These are phyloP conservation scores for Paragorgia papillata DNA, from an alignment of 92 coral and sea anemone genomes.

Conservation along the genomic window DNA sequence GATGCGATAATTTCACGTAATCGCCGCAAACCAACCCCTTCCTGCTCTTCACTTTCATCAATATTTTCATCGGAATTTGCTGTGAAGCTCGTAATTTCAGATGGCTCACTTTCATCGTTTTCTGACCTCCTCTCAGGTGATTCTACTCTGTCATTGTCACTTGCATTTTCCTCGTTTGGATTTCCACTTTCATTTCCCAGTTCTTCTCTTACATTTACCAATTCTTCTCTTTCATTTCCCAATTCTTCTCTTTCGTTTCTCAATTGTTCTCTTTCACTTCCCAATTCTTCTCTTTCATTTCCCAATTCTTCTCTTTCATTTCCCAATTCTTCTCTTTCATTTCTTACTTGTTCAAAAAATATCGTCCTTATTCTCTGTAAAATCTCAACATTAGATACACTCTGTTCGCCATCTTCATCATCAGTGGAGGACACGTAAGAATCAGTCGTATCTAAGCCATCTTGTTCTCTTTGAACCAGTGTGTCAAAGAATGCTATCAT, in stretches of 20 bases:
- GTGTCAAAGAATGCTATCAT: constrained; percentile 97
- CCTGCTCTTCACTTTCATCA: neutral
- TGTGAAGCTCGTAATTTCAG: neutral
- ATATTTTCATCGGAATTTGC: neutral
- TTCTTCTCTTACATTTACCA: no score
- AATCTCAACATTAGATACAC: neutral
- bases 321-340: neutral
- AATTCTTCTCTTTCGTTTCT: no score
- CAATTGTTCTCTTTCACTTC: no score
- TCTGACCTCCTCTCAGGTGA: neutral
- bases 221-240: no score
- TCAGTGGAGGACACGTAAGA: neutral
- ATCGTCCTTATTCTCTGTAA: constrained; percentile 2
- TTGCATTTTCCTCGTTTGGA: neutral
- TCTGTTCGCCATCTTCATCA: neutral
- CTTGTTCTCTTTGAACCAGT: constrained; percentile 69
- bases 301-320: neutral
- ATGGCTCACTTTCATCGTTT: neutral
- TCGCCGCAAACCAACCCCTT: constrained; percentile 36
- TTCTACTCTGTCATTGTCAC: neutral
- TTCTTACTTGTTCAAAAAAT: constrained; percentile 4
- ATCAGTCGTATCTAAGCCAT: constrained; percentile 37
- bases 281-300: no score
- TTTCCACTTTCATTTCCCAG: no score
- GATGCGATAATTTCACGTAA: constrained; percentile 31